Evolutionary conservation across 2,888 invertebrate genomes (phyloP).

Genomic region (Agrochola lota): DNA sequence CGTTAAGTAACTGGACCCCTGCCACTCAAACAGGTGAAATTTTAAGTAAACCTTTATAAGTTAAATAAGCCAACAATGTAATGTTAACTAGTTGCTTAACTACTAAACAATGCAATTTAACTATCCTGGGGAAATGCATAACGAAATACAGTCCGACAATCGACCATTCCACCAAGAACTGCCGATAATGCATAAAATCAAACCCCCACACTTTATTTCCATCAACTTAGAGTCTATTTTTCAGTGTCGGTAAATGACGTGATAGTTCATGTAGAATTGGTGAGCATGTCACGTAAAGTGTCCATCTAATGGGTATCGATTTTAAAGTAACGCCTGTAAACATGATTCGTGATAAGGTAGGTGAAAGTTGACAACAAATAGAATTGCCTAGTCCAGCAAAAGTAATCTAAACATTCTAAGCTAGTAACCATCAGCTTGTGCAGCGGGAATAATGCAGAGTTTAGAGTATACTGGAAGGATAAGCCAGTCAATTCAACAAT

Average conservation of each 20-base stretch:
- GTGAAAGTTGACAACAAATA: constrained; percentile 33
- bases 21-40: constrained; percentile 41
- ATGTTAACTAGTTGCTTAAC: constrained; percentile 65
- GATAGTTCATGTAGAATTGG: constrained; percentile 37
- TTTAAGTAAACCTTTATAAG: constrained; percentile 48
- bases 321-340: constrained; percentile 63
- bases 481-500: neutral
- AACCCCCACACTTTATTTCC: neutral
- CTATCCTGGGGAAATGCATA: constrained; percentile 65
- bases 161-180: constrained; percentile 37
- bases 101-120: constrained; percentile 72
- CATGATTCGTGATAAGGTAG: constrained; percentile 40
- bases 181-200: constrained; percentile 11
- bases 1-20: constrained; percentile 16
- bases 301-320: constrained; percentile 69
- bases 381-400: neutral
- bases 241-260: constrained; percentile 13
- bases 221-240: constrained; percentile 11
- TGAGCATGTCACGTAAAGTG: constrained; percentile 62
- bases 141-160: constrained; percentile 62
- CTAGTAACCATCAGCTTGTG: neutral
- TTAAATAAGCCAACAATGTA: constrained; percentile 52
- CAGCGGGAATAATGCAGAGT: neutral
- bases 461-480: neutral
- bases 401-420: neutral